Evolutionary conservation across 2,888 invertebrate genomes (phyloP).

Genomic region (Apamea monoglypha): DNA sequence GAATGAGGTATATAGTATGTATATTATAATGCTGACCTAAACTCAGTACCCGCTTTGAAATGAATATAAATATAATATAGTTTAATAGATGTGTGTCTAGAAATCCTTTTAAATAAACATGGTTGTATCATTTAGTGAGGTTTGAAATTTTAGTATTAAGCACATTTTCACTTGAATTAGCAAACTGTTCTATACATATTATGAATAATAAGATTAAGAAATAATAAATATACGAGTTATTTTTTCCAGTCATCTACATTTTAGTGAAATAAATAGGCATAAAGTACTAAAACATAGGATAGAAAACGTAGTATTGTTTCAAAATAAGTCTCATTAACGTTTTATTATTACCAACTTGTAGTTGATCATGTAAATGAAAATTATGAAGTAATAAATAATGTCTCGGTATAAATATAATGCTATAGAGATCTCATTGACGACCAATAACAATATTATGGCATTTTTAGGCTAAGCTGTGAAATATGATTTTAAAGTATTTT

Average conservation of each 20-base stretch:
- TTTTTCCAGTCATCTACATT: conserved; percentile 78
- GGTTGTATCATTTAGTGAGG: conserved; percentile 81
- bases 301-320: conserved; percentile 85
- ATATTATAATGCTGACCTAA: conserved; percentile 74
- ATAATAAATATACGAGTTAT: conserved; percentile 69
- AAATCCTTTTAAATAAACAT: conserved; percentile 76
- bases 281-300: conserved; percentile 81
- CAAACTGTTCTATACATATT: conserved; percentile 63
- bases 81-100: conserved; percentile 81
- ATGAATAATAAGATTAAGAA: conserved; percentile 67
- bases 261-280: conserved; percentile 78
- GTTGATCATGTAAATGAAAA: conserved; percentile 81
- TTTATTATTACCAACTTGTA: conserved; percentile 83
- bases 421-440: conserved; percentile 90
- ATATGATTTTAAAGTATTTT: conserved; percentile 76
- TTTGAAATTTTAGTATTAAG: conserved; percentile 80
- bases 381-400: conserved; percentile 82
- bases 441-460: conserved; percentile 89
- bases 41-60: conserved; percentile 80
- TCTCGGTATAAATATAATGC: conserved; percentile 85
- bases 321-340: conserved; percentile 82
- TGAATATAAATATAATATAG: conserved; percentile 74
- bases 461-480: conserved; percentile 88
- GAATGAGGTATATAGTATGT: conserved; percentile 68
- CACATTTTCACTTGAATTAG: conserved; percentile 73